These are phyloP conservation scores for Pseudochirops corinnae DNA, from an alignment of 2,797 vertebrate genomes.

Conservation along the genomic window DNA sequence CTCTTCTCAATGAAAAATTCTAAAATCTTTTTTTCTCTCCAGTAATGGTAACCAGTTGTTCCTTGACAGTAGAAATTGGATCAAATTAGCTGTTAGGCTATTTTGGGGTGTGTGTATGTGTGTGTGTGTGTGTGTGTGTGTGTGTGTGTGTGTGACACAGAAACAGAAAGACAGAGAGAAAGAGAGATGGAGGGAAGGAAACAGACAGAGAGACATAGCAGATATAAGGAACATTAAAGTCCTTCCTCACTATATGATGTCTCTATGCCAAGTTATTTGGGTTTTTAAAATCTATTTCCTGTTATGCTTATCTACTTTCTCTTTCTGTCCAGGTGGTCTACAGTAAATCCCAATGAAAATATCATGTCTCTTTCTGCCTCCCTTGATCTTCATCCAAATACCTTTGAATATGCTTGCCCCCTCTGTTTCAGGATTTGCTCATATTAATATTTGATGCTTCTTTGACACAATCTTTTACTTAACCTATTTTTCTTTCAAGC, in stretches of 20 bases:
- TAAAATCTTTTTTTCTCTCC: background rate
- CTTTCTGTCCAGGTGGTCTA: background rate
- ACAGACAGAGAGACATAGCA: slow-evolving; percentile 3
- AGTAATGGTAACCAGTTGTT: background rate
- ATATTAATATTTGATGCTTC: background rate
- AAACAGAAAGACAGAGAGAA: slow-evolving; percentile 26
- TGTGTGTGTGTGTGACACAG: background rate
- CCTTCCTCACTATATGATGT: background rate
- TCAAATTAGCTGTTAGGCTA: background rate
- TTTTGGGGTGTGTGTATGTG: background rate
- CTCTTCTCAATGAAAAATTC: background rate
- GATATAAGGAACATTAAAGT: background rate
- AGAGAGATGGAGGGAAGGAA: slow-evolving; percentile 55
- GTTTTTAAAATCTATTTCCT: background rate
- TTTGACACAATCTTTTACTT: background rate
- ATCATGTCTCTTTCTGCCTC: background rate
- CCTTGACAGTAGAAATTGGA: background rate
- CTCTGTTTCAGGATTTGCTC: background rate
- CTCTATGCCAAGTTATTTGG: background rate
- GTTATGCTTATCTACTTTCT: background rate
- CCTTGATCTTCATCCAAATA: background rate
- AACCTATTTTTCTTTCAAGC: background rate
- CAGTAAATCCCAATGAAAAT: background rate
- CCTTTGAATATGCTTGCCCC: background rate
- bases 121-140: background rate